A percentile compares a stretch with the other conserved stretches of the same genome.
phyloP scores from a whole-genome alignment of 2,888 invertebrate genomes.

The Lasioglossum villosulum region DNA sequence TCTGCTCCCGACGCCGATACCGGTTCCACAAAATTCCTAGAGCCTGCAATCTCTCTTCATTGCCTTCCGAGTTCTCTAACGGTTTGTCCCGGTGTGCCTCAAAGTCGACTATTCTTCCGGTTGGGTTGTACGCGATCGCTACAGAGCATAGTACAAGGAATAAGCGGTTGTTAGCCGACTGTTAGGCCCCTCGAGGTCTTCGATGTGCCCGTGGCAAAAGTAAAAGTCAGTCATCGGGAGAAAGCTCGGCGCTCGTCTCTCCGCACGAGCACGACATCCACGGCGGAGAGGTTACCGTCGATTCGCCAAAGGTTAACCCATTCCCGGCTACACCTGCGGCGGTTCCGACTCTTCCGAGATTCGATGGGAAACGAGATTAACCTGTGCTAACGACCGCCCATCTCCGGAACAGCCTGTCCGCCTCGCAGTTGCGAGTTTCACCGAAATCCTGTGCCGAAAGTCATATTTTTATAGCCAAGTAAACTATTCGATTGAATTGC shows the following conservation, averaged over 20 bases:
- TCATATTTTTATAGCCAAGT: neutral
- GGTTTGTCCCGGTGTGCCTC: neutral
- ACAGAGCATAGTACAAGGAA: neutral
- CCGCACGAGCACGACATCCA: slow-evolving; percentile 36
- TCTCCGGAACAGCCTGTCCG: neutral
- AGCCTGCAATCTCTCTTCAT: neutral
- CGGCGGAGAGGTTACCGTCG: slow-evolving; percentile 8
- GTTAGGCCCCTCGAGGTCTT: slow-evolving; percentile 51
- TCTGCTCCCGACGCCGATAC: neutral
- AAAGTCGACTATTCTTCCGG: neutral
- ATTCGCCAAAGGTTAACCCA: slow-evolving; percentile 57
- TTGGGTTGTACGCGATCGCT: neutral
- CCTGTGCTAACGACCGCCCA: neutral
- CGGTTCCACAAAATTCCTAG: neutral
- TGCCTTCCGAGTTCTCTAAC: neutral
- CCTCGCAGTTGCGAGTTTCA: neutral
- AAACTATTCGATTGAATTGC: neutral
- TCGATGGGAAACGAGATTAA: slow-evolving; percentile 29
- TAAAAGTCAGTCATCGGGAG: slow-evolving; percentile 83
- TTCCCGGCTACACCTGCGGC: slow-evolving; percentile 13
- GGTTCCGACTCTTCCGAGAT: slow-evolving; percentile 1
- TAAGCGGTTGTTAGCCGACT: neutral
- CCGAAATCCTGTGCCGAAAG: neutral
- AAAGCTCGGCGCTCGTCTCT: slow-evolving; percentile 72
- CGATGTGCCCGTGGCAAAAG: slow-evolving; percentile 82